A percentile compares a stretch with the other conserved stretches of the same genome.
Conservation (phyloP, 2,888 invertebrate species). For the Nemotelus nigrinus region DNA sequence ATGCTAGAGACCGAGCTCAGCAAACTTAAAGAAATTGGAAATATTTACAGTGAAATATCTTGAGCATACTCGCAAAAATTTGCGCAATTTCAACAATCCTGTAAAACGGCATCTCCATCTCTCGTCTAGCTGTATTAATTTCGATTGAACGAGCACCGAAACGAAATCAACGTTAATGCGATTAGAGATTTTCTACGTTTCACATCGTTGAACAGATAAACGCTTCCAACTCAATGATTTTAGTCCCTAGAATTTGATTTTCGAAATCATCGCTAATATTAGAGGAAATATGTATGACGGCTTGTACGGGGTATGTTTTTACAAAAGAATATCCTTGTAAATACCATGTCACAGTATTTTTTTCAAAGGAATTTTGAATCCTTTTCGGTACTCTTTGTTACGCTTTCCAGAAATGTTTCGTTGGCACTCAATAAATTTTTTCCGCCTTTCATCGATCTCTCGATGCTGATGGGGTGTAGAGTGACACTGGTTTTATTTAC, state of each 20-base stretch:
- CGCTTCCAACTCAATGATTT: background rate
- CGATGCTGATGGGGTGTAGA: no score
- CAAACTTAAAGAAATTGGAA: no score
- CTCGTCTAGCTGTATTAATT: background rate
- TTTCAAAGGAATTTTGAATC: background rate
- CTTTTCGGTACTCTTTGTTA: background rate
- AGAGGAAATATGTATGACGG: background rate
- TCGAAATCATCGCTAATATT: background rate
- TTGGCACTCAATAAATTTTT: conserved; percentile 6
- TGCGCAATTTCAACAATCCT: no score
- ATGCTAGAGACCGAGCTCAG: no score
- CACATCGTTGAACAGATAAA: conserved; percentile 13
- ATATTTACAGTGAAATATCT: no score
- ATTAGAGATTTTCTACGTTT: background rate
- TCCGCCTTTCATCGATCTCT: background rate
- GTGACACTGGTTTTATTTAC: background rate
- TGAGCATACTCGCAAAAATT: no score
- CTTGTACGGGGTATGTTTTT: background rate
- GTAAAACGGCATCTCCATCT: no score
- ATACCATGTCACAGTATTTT: background rate
- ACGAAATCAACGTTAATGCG: conserved; percentile 6
- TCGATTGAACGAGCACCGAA: background rate
- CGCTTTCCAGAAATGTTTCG: background rate
- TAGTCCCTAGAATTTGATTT: background rate
- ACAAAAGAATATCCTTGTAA: background rate